Conservation (phyloP, 2,888 invertebrate species). For the Tillus elongatus region DNA sequence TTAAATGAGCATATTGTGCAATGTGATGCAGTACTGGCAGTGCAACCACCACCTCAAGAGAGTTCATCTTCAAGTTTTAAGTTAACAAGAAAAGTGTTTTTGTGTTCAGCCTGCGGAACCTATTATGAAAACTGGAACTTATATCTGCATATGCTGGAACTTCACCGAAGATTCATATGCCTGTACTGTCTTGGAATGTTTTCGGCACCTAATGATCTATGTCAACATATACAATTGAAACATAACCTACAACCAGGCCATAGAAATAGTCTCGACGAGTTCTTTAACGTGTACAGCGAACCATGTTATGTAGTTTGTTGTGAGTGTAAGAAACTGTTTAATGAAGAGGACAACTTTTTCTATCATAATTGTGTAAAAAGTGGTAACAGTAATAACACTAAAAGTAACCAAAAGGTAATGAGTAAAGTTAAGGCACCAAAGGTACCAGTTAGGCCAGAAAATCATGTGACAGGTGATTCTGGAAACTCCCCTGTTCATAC, state of each 20-base stretch:
- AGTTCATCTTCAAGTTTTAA: slow-evolving; percentile 48
- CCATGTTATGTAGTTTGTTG: slow-evolving; percentile 72
- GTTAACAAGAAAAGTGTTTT: slow-evolving; percentile 67
- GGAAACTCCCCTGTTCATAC: too few species aligned
- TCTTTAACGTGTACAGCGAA: slow-evolving; percentile 55
- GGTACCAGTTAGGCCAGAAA: slow-evolving; percentile 28
- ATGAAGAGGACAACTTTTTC: slow-evolving; percentile 65
- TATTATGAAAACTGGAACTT: slow-evolving; percentile 83
- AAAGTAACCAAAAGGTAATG: slow-evolving; percentile 11
- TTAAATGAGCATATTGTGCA: slow-evolving; percentile 60
- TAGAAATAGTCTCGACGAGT: slow-evolving; percentile 59
- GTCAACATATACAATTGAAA: slow-evolving; percentile 66
- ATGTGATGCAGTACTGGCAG: slow-evolving; percentile 41
- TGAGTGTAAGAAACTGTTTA: slow-evolving; percentile 69
- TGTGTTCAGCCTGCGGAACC: slow-evolving; percentile 73
- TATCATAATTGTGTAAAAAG: slow-evolving; percentile 55
- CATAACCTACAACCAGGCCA: slow-evolving; percentile 67
- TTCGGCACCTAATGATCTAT: slow-evolving; percentile 67
- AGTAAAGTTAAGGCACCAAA: slow-evolving; percentile 21
- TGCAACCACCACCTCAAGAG: slow-evolving; percentile 29
- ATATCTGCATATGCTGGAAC: slow-evolving; percentile 74
- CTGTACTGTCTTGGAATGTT: slow-evolving; percentile 78
- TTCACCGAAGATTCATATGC: slow-evolving; percentile 73
- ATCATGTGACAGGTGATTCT: slow-evolving; percentile 34
- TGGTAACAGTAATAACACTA: slow-evolving; percentile 14